phyloP scores from a whole-genome alignment of 2,113 vertebrate species.

The Sminthopsis crassicaudata region DNA sequence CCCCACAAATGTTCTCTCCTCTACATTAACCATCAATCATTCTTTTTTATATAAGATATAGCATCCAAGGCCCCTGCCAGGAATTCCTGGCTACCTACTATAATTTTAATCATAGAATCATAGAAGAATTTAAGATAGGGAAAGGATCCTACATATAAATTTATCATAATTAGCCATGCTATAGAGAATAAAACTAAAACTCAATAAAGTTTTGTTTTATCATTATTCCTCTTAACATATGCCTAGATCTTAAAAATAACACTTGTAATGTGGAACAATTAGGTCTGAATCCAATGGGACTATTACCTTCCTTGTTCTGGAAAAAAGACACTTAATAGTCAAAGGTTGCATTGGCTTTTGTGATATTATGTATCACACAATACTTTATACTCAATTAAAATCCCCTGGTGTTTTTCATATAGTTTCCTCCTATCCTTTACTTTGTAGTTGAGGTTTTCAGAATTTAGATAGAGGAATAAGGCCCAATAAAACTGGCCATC shows the following conservation, averaged over 20 bases:
- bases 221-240: not conserved
- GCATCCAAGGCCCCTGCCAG: not conserved
- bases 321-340: not conserved
- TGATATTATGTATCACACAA: not conserved
- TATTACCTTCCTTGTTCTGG: not conserved
- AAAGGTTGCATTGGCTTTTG: not conserved
- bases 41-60: not conserved
- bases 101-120: not conserved
- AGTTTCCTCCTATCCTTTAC: not conserved
- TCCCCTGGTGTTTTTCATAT: not conserved
- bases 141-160: not conserved
- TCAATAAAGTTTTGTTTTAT: not conserved
- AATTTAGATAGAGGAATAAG: not conserved
- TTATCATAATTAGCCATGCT: not conserved
- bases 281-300: not conserved
- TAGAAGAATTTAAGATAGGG: not conserved
- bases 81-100: not conserved
- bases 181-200: not conserved
- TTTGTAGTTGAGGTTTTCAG: not conserved
- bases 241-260: not conserved
- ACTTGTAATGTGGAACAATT: not conserved
- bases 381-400: not conserved
- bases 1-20: not conserved
- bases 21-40: not conserved
- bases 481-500: not conserved